Evolutionary conservation across 2,888 invertebrate species (phyloP).

Genomic region (Pycnomerus fuliginosus): DNA sequence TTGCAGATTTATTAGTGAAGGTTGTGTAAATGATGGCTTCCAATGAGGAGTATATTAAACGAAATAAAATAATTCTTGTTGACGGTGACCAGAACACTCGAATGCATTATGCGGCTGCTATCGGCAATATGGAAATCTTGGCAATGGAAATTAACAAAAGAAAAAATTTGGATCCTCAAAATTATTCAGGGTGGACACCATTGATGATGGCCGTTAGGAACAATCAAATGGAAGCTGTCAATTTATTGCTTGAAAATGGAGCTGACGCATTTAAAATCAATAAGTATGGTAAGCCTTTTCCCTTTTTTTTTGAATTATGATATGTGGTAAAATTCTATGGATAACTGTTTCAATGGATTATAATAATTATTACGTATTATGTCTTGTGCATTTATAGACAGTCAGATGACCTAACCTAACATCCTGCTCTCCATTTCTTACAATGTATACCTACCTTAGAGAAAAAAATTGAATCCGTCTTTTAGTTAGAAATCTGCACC

Average conservation of each 20-base stretch:
- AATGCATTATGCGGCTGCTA: slow-evolving; percentile 44
- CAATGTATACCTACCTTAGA: too few relatives aligned
- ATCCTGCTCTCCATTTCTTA: too few relatives aligned
- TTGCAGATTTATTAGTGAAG: too few relatives aligned
- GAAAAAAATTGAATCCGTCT: too few relatives aligned
- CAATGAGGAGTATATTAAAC: slow-evolving; percentile 18
- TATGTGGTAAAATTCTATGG: too few relatives aligned
- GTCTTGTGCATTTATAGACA: too few relatives aligned
- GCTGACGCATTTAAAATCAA: slow-evolving; percentile 46
- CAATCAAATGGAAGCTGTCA: slow-evolving; percentile 39
- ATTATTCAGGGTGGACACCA: slow-evolving; percentile 50
- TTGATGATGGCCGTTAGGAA: slow-evolving; percentile 50
- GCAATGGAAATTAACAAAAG: slow-evolving; percentile 14
- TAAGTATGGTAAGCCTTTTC: slow-evolving; percentile 47
- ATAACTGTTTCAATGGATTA: too few relatives aligned
- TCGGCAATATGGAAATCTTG: slow-evolving; percentile 31
- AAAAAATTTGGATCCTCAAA: slow-evolving; percentile 41
- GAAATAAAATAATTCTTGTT: slow-evolving; percentile 28
- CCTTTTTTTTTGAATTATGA: too few relatives aligned
- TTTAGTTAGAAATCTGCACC: slow-evolving; percentile 42
- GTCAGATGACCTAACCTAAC: too few relatives aligned
- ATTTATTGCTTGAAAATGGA: slow-evolving; percentile 39
- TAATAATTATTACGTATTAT: slow-evolving; percentile 9
- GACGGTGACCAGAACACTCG: slow-evolving; percentile 46
- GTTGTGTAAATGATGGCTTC: too few relatives aligned